phyloP scores from a whole-genome alignment of 2,888 invertebrate species.

The Formica aserva region DNA sequence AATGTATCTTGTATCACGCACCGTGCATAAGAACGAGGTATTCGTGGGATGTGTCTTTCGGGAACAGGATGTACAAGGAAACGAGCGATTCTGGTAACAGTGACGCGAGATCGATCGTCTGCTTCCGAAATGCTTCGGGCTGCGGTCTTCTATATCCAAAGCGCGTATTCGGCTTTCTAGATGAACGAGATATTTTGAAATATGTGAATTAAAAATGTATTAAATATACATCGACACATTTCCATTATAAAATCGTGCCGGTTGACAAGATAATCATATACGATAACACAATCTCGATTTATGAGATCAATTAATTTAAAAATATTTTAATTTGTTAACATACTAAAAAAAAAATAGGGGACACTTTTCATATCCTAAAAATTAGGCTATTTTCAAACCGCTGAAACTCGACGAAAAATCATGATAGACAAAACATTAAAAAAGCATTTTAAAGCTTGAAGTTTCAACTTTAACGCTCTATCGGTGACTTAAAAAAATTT shows the following conservation, averaged over 20 bases:
- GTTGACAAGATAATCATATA: not conserved
- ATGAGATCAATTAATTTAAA: not conserved
- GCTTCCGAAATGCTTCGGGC: slow-evolving; percentile 45
- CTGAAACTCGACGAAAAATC: too few species aligned
- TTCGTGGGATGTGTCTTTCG: slow-evolving; percentile 52
- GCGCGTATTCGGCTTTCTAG: not conserved
- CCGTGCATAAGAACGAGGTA: slow-evolving; percentile 47
- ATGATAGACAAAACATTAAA: too few species aligned
- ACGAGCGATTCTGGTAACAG: slow-evolving; percentile 59
- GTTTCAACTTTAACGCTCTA: too few species aligned
- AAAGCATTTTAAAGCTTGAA: too few species aligned
- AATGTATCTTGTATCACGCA: slow-evolving; percentile 21
- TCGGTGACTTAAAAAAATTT: too few species aligned
- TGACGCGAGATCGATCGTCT: slow-evolving; percentile 63
- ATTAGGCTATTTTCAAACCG: too few species aligned
- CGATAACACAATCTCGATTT: not conserved
- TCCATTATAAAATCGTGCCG: not conserved
- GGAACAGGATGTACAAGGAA: slow-evolving; percentile 54
- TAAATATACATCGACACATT: not conserved
- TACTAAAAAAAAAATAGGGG: too few species aligned
- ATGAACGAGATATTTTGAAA: not conserved
- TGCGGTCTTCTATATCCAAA: slow-evolving; percentile 20
- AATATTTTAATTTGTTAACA: slow-evolving; percentile 5
- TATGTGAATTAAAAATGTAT: not conserved
- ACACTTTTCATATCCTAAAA: too few species aligned